phyloP scores from a whole-genome alignment of 2,888 invertebrate species.

The Troglohyphantes excavatus region DNA sequence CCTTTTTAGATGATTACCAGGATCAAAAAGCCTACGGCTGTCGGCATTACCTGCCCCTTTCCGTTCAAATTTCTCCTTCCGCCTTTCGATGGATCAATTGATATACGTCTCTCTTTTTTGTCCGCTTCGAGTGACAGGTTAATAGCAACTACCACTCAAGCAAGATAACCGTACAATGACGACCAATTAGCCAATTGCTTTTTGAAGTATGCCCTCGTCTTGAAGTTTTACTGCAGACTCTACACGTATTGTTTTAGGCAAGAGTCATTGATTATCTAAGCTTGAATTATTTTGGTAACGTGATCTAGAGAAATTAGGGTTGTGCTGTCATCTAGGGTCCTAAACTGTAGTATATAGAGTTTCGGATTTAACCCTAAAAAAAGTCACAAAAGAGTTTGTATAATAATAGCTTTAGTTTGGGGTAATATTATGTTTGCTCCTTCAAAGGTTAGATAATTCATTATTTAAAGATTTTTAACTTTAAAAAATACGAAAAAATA shows the following conservation, averaged over 20 bases:
- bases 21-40: conserved; percentile 11
- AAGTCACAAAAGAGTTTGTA: no score
- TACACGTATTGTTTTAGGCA: neutral
- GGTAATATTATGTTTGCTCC: no score
- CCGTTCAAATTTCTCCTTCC: conserved; percentile 6
- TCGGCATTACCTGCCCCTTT: neutral
- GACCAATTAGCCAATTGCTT: conserved; percentile 52
- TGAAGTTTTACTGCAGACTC: neutral
- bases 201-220: conserved; percentile 18
- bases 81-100: conserved; percentile 26
- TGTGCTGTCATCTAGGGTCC: no score
- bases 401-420: no score
- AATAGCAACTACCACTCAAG: conserved; percentile 42
- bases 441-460: no score
- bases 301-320: no score
- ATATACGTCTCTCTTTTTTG: conserved; percentile 39
- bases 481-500: no score
- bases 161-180: neutral
- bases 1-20: conserved; percentile 33
- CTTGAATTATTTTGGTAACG: no score
- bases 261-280: neutral
- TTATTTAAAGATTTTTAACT: no score
- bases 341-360: no score
- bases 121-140: conserved; percentile 43
- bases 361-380: no score